A percentile compares a stretch with the other conserved stretches of the same genome.
Evolutionary conservation across 2,888 invertebrate species (phyloP).

Genomic region (Caenorhabditis imperialis): DNA sequence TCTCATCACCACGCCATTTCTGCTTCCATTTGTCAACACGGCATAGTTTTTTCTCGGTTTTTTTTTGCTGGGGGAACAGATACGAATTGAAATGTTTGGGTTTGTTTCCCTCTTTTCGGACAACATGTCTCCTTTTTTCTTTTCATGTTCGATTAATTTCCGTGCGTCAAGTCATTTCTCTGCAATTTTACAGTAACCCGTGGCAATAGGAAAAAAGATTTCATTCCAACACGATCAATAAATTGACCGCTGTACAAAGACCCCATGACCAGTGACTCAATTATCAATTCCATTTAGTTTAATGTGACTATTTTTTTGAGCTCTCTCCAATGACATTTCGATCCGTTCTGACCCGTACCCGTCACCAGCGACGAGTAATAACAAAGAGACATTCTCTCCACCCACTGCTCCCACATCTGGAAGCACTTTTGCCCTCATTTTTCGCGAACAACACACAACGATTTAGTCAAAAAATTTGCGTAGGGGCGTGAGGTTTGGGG

Average conservation of each 20-base stretch:
- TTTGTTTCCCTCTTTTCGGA: too few species aligned
- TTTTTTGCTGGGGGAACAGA: constrained; percentile 17
- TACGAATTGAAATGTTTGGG: constrained; percentile 21
- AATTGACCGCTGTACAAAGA: too few species aligned
- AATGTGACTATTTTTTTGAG: too few species aligned
- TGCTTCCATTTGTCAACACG: constrained; percentile 29
- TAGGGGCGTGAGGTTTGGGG: constrained; percentile 8
- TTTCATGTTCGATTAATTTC: not conserved
- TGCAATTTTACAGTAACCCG: too few species aligned
- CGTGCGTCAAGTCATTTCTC: too few species aligned
- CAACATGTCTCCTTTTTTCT: constrained; percentile 10
- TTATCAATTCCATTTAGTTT: too few species aligned
- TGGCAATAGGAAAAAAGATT: too few species aligned
- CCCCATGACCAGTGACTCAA: too few species aligned
- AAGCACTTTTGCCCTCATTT: constrained; percentile 46
- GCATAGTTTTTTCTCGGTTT: constrained; percentile 26
- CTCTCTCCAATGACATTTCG: too few species aligned
- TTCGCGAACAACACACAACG: constrained; percentile 19
- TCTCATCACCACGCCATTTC: constrained; percentile 27
- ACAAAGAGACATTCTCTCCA: constrained; percentile 1
- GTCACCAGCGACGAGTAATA: constrained; percentile 10
- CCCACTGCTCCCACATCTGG: constrained; percentile 39
- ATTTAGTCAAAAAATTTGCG: constrained; percentile 33
- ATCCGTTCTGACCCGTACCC: constrained; percentile 39
- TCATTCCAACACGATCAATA: too few species aligned